phyloP scores from a whole-genome alignment of 2,888 invertebrate species.

The Drosophila yooni region DNA sequence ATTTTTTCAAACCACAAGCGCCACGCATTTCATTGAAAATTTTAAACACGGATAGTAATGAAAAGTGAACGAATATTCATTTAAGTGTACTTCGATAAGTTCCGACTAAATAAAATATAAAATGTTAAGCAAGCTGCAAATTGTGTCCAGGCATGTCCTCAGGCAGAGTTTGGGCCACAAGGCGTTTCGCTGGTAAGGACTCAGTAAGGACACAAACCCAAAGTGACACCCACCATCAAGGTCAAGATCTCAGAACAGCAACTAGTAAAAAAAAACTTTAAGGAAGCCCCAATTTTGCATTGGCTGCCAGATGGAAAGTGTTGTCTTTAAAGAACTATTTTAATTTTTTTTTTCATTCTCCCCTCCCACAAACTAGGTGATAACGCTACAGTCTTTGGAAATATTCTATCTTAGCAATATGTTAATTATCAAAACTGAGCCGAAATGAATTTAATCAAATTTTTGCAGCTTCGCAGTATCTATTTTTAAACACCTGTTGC shows the following conservation, averaged over 20 bases:
- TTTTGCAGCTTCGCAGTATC: not conserved
- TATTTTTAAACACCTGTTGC: conserved; percentile 6
- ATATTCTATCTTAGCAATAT: not conserved
- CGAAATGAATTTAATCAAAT: not conserved
- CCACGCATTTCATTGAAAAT: not conserved
- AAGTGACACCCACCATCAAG: not conserved
- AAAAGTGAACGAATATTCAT: not conserved
- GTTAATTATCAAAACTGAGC: not conserved
- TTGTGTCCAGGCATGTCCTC: conserved; percentile 36
- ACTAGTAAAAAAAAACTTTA: not conserved
- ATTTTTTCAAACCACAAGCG: not conserved
- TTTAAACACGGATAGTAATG: conserved; percentile 20
- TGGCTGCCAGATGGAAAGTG: not conserved
- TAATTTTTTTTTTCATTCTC: not conserved
- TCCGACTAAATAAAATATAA: not conserved
- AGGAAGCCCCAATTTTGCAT: not conserved
- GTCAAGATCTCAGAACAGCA: not conserved
- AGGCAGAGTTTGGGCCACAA: conserved; percentile 29
- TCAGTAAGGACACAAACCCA: conserved; percentile 3
- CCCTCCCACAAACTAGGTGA: not conserved
- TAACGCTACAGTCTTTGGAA: not conserved
- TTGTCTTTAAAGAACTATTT: not conserved
- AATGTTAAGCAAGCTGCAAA: conserved; percentile 52
- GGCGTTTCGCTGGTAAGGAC: conserved; percentile 53
- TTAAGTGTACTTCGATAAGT: not conserved